Evolutionary conservation across 2,113 vertebrate genomes (phyloP).

Genomic region (Prietella phreatophila): DNA sequence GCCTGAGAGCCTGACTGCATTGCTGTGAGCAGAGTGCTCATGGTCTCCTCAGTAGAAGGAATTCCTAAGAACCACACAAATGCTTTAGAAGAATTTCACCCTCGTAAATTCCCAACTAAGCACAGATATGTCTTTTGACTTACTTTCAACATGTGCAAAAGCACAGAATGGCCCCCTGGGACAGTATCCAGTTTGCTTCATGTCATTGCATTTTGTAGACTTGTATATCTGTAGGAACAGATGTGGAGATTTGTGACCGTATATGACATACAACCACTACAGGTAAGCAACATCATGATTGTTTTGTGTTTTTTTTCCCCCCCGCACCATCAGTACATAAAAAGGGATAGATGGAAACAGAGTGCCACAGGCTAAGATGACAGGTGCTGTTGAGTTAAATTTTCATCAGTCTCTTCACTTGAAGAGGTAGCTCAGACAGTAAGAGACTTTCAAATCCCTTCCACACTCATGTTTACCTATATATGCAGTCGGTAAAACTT

Average conservation of each 20-base stretch:
- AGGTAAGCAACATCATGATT: background rate
- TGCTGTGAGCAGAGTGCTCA: conserved; percentile 74
- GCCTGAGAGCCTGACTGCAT: conserved; percentile 74
- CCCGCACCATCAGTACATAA: background rate
- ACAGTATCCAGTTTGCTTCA: conserved; percentile 88
- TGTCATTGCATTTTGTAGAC: conserved; percentile 92
- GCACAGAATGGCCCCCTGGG: conserved; percentile 91
- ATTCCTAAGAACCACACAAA: conserved; percentile 66
- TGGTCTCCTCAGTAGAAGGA: conserved; percentile 77
- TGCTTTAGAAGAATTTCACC: background rate
- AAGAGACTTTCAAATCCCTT: too few relatives aligned
- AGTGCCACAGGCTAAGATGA: background rate
- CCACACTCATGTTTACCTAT: too few relatives aligned
- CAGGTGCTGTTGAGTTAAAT: background rate
- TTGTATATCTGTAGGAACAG: conserved; percentile 83
- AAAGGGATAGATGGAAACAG: background rate
- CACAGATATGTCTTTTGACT: conserved; percentile 57
- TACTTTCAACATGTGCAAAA: conserved; percentile 89
- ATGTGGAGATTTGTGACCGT: background rate
- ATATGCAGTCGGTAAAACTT: too few relatives aligned
- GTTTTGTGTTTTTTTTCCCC: too few relatives aligned
- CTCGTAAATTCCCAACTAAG: background rate
- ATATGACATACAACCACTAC: background rate
- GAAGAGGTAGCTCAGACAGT: too few relatives aligned
- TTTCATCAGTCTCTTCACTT: background rate